Evolutionary conservation across 1,140 invertebrate genomes (phyloP), one percentile per base, ranked within the genome.

Genomic region (Eciton burchellii): DNA sequence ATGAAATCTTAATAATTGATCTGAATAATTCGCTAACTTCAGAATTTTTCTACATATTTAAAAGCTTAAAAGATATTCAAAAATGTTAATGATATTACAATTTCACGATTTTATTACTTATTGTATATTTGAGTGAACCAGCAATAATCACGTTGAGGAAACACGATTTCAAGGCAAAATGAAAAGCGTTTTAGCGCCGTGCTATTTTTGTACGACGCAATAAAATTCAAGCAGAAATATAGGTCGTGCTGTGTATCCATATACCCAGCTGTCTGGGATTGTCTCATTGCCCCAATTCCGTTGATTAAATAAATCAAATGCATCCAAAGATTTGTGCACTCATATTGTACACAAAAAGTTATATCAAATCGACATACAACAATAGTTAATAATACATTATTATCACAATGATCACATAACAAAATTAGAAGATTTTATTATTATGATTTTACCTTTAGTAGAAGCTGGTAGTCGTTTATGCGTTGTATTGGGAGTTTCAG

Each of bases 381-480:
- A 35, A 62, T 62, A 16, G 35, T 54, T 35, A 35, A 56, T 41
- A 14, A 60, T 43, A 12, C 14, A 0, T 41, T 16, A 16, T 12
- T 35, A n/a, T 70, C 21, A 19, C 8, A 71, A n/a, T 21, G 3
- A 26, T n/a, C 1, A 24, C 9, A 8, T 60, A 21, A 72, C 21
- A 6, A 62, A 26, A 60, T 74, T 29, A 26, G 26, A 8, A 74
- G n/a, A 56, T 9, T 35, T 21, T 65, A 4, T 12, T 52, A 73
- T 45, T 21, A 29, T 11, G 6, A 52, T 21, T 8, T 47, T n/a
- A 98, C 98, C 97, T 99, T 98, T 57, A 99, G 95, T 54, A 99
- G 95, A 88, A 99, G 96, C 94, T 99, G 98, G 93, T 99, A 99
- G 95, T 99, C 98, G 96, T 98, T 98, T 90, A 99, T 98, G 89